phyloP scores from a whole-genome alignment of 1,140 invertebrate species.

The Cyclargus thomasi region DNA sequence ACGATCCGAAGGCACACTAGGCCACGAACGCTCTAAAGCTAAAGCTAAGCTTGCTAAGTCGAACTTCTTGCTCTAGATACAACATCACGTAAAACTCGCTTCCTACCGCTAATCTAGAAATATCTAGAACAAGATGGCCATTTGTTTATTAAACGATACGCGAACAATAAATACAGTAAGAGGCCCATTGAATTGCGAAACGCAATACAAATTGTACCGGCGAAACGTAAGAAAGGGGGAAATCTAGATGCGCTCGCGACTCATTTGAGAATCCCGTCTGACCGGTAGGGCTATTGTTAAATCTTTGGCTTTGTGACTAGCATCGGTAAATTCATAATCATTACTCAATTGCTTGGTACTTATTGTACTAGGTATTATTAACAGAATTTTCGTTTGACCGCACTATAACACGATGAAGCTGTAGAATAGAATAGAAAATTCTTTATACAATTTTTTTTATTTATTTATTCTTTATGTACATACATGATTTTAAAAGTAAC shows the following conservation, averaged over 20 bases:
- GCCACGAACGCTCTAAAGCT: too few relatives aligned
- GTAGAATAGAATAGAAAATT: neutral
- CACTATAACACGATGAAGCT: too few relatives aligned
- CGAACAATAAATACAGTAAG: neutral
- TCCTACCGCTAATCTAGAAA: neutral
- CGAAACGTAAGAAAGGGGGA: conserved; percentile 58
- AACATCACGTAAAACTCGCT: too few relatives aligned
- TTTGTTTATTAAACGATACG: conserved; percentile 3
- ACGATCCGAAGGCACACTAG: too few relatives aligned
- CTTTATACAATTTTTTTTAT: too few relatives aligned
- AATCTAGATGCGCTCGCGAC: conserved; percentile 52
- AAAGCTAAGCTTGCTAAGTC: too few relatives aligned
- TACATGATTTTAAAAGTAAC: too few relatives aligned
- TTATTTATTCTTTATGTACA: too few relatives aligned
- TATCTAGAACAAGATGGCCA: neutral
- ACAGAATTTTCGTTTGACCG: too few relatives aligned
- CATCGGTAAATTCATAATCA: neutral
- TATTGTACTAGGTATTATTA: too few relatives aligned
- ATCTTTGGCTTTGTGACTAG: neutral
- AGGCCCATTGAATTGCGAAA: conserved; percentile 45
- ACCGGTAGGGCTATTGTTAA: conserved; percentile 35
- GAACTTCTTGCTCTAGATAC: too few relatives aligned
- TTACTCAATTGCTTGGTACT: neutral
- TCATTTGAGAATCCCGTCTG: conserved; percentile 49
- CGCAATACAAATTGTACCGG: conserved; percentile 63